Base-by-base conservation (phyloP, 2,888 invertebrate species). In the Epirrita christyi region DNA sequence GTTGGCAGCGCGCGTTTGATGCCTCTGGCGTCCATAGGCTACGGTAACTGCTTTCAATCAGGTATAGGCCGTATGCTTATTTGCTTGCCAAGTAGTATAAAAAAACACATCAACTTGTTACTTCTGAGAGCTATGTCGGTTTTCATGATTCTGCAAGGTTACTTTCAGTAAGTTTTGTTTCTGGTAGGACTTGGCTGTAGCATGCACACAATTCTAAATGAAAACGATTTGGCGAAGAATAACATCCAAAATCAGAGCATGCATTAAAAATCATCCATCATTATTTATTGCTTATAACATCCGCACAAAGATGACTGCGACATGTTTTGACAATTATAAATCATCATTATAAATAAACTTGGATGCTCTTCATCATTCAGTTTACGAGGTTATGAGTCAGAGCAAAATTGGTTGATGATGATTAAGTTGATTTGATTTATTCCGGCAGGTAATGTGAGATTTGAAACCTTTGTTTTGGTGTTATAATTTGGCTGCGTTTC, bases 301-400 rank as follows among this genome's bases (percentile, higher is more conserved):
- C 38, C 38, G 38, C 9, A 14, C 38, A 36, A 36, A 11, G 38
- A 38, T 14, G 38, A 38, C 63, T 36, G 60, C 61, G 63, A 34
- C 64, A 67, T 7, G 32, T 32, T 67, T 63, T 67, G 76, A 70
- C 73, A 64, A 52, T 49, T 50, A 73, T 71, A 70, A 73, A 72
- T 75, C 63, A 68, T 66, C 60, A 4, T 37, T 68, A 75, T 70
- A 72, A 72, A 71, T 72, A 65, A 65, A 62, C 57, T 61, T 47
- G 55, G 11, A 55, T 15, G 40, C 49, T 48, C 40, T 61, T 41
- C 48, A 50, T 59, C 53, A 56, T 55, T 11, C 28, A 21, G 37
- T 43, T 61, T 50, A 53, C 28, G 40, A 55, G 53, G 43, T 53
- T 46, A 6, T 15, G 58, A 58, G 38, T 54, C 42, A 47, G 27